Conservation (phyloP, 2,888 invertebrate genomes). For the Acanthosoma haemorrhoidale region DNA sequence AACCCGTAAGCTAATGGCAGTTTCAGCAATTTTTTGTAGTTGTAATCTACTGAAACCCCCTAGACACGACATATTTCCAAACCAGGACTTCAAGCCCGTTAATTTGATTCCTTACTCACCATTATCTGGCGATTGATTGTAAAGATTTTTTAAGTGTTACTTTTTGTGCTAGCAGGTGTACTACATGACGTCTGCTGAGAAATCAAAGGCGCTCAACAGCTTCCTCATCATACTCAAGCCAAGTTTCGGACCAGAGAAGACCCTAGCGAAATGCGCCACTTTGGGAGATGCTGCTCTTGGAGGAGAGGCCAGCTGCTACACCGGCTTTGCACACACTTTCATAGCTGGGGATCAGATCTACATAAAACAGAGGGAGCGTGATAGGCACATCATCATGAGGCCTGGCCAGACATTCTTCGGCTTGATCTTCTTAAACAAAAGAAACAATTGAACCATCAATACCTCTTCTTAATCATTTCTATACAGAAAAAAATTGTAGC, state of each 20-base stretch:
- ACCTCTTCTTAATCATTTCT: too few species aligned
- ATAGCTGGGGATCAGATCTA: slow-evolving; percentile 36
- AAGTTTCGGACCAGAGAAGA: slow-evolving; percentile 27
- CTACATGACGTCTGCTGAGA: slow-evolving; percentile 36
- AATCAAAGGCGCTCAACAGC: slow-evolving; percentile 30
- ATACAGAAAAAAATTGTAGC: too few species aligned
- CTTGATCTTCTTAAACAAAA: slow-evolving; percentile 13
- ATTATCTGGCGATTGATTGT: too few species aligned
- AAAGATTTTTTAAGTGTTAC: too few species aligned
- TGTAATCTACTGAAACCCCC: too few species aligned
- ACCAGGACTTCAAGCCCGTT: too few species aligned
- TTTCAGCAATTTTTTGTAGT: too few species aligned
- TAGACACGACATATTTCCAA: too few species aligned
- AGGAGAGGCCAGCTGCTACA: slow-evolving; percentile 38
- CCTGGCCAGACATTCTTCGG: slow-evolving; percentile 39
- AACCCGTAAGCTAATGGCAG: too few species aligned
- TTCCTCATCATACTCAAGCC: slow-evolving; percentile 37
- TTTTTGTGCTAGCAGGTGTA: slow-evolving; percentile 35
- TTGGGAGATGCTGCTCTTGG: slow-evolving; percentile 17
- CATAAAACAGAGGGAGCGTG: slow-evolving; percentile 37
- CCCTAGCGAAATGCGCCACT: slow-evolving; percentile 36
- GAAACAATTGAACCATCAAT: neutral
- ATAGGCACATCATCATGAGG: slow-evolving; percentile 38
- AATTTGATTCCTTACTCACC: too few species aligned
- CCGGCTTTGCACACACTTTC: slow-evolving; percentile 36